Conservation (phyloP, 1,140 invertebrate genomes). For the Saxidomus purpurata region DNA sequence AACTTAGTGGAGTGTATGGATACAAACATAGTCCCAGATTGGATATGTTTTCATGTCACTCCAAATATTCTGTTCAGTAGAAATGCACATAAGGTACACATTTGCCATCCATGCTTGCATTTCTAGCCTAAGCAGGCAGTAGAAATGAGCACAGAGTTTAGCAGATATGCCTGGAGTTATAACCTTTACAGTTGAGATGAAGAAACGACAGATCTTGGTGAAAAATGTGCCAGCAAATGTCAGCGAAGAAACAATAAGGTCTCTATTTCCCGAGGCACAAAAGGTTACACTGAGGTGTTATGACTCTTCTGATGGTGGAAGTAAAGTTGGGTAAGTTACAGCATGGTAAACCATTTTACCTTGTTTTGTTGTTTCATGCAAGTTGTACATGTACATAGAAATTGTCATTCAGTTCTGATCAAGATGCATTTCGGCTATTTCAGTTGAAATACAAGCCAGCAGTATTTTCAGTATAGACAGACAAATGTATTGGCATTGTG, state of each 20-base stretch:
- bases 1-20: not conserved
- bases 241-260: slow-evolving; percentile 2
- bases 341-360: not conserved
- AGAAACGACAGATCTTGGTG: slow-evolving; percentile 21
- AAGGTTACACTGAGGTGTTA: slow-evolving; percentile 24
- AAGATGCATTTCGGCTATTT: no score
- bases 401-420: no score
- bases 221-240: slow-evolving; percentile 37
- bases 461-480: no score
- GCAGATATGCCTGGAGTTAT: slow-evolving; percentile 10
- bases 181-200: slow-evolving; percentile 31
- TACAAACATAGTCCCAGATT: not conserved
- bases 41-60: not conserved
- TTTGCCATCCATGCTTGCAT: not conserved
- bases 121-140: not conserved
- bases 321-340: slow-evolving; percentile 36
- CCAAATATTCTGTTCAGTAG: not conserved
- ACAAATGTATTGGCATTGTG: no score
- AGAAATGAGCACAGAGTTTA: not conserved
- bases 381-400: no score
- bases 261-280: slow-evolving; percentile 28
- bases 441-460: no score
- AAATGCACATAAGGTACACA: not conserved
- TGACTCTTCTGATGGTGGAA: not conserved
- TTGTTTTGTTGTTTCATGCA: not conserved